Evolutionary conservation across 2,888 invertebrate genomes (phyloP).

Genomic region (Lasioglossum malachurum): DNA sequence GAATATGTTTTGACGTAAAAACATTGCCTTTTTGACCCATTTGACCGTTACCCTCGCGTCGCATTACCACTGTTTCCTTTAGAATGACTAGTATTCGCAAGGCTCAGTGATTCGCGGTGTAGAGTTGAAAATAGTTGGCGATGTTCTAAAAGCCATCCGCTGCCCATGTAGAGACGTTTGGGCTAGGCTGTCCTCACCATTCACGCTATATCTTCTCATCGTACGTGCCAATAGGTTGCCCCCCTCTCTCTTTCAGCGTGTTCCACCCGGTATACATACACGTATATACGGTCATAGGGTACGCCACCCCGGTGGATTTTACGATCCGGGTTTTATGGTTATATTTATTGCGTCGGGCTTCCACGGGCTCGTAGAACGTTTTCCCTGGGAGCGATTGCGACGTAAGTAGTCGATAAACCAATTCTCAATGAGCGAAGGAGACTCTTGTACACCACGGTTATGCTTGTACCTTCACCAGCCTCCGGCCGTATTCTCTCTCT

Average conservation of each 20-base stretch:
- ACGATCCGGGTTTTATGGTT: constrained; percentile 77
- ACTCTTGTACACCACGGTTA: constrained; percentile 63
- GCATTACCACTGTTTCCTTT: neutral
- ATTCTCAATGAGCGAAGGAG: constrained; percentile 77
- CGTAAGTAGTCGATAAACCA: constrained; percentile 82
- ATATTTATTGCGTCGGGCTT: constrained; percentile 77
- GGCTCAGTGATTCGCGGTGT: constrained; percentile 8
- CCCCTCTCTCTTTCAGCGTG: neutral
- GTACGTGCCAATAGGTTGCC: constrained; percentile 74
- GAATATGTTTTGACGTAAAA: too few species aligned
- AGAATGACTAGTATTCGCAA: neutral
- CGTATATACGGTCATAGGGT: constrained; percentile 26
- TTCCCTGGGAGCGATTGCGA: constrained; percentile 75
- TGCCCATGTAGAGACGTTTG: constrained; percentile 60
- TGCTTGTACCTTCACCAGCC: constrained; percentile 42
- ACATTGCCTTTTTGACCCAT: too few species aligned
- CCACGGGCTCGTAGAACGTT: constrained; percentile 70
- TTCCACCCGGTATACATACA: constrained; percentile 7
- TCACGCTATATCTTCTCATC: constrained; percentile 73
- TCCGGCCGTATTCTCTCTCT: neutral
- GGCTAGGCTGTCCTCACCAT: constrained; percentile 64
- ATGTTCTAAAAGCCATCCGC: constrained; percentile 63
- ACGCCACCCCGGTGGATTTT: constrained; percentile 66
- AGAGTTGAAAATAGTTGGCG: constrained; percentile 42
- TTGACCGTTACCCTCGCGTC: too few species aligned